These are phyloP conservation scores for Meleagris gallopavo DNA, from an alignment of 2,113 vertebrate genomes.

Conservation along the genomic window DNA sequence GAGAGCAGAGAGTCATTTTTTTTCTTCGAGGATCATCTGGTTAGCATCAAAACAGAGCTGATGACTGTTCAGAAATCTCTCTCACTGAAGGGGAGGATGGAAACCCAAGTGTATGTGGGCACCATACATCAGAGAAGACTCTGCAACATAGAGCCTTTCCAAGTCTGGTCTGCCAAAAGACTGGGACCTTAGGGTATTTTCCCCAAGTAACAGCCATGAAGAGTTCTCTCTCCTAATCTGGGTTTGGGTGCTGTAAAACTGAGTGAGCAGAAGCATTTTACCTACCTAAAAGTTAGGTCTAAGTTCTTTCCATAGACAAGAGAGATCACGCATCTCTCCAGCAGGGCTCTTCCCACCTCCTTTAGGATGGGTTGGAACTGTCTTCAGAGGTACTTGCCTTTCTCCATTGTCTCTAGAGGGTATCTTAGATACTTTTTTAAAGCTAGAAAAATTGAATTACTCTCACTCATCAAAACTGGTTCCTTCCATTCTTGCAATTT, in stretches of 20 bases:
- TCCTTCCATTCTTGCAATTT: conserved; percentile 20
- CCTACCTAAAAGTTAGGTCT: background rate
- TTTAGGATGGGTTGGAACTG: background rate
- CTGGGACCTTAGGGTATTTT: background rate
- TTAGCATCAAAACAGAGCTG: background rate
- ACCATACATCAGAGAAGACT: background rate
- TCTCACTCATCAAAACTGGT: conserved; percentile 2
- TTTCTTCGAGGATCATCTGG: background rate
- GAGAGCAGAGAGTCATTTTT: background rate
- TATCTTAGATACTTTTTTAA: background rate
- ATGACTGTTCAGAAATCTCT: background rate
- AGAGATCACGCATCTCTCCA: background rate
- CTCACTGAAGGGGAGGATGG: background rate
- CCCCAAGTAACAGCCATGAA: background rate
- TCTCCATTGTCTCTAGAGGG: background rate
- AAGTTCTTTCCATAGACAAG: background rate
- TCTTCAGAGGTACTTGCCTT: background rate
- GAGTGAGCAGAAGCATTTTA: background rate
- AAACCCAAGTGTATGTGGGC: background rate
- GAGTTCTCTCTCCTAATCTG: background rate
- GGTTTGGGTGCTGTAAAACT: background rate
- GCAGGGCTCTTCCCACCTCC: background rate
- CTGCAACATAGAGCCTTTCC: background rate
- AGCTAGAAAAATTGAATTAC: conserved; percentile 8
- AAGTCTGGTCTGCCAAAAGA: background rate